Evolutionary conservation across 1,140 invertebrate species (phyloP).

Genomic region (Drosophila bocki): DNA sequence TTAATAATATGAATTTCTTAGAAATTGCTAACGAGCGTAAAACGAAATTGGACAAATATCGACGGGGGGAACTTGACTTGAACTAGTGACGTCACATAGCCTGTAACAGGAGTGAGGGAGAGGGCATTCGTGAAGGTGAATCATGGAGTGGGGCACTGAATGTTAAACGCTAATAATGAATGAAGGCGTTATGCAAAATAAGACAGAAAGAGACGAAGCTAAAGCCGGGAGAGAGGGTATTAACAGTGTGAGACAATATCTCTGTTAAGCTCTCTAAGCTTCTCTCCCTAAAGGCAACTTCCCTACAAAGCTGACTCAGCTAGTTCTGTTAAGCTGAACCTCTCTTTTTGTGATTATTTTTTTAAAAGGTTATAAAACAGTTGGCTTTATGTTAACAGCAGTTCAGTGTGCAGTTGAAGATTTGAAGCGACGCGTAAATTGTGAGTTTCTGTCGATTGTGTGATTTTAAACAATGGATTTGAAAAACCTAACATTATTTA

Average conservation of each 20-base stretch:
- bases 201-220: neutral
- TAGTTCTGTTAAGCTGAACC: slow-evolving; percentile 4
- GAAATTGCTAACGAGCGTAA: slow-evolving; percentile 45
- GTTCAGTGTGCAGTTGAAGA: slow-evolving; percentile 44
- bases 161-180: slow-evolving; percentile 38
- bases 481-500: neutral
- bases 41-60: slow-evolving; percentile 1
- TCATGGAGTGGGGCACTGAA: slow-evolving; percentile 47
- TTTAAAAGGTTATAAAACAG: slow-evolving; percentile 44
- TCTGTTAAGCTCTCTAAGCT: slow-evolving; percentile 8
- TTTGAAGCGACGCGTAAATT: neutral
- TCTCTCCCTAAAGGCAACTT: neutral
- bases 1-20: slow-evolving; percentile 74
- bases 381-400: slow-evolving; percentile 22
- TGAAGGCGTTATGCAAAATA: slow-evolving; percentile 10
- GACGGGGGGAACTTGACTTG: slow-evolving; percentile 16
- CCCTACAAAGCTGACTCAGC: neutral
- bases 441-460: slow-evolving; percentile 39
- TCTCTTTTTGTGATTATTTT: neutral
- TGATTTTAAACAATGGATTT: neutral
- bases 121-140: slow-evolving; percentile 56
- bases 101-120: slow-evolving; percentile 21
- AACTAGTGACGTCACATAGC: slow-evolving; percentile 56
- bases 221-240: neutral
- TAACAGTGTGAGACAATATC: neutral